Percentiles rank a stretch among this genome's conserved stretches.
Conservation (phyloP, 2,888 invertebrate genomes). For the Homarus gammarus region DNA sequence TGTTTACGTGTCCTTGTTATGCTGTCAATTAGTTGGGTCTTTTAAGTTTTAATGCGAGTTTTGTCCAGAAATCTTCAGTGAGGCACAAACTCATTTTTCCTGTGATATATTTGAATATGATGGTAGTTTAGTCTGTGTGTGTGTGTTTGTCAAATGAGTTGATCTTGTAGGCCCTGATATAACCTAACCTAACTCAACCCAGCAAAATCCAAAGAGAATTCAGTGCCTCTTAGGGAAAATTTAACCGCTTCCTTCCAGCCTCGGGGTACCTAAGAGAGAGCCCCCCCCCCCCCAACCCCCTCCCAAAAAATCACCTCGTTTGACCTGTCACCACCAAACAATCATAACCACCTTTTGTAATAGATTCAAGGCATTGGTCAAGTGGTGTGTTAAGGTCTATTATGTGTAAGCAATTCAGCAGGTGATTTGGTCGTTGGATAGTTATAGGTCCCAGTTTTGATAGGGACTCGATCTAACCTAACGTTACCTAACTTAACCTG, state of each 20-base stretch:
- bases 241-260: background rate
- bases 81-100: constrained; percentile 19
- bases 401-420: too few relatives aligned
- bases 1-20: background rate
- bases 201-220: background rate
- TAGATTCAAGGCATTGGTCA: too few relatives aligned
- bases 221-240: background rate
- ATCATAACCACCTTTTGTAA: too few relatives aligned
- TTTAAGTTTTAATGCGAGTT: background rate
- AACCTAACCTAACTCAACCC: background rate
- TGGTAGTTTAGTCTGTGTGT: background rate
- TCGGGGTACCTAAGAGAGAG: too few relatives aligned
- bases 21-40: background rate
- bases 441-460: too few relatives aligned
- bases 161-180: background rate
- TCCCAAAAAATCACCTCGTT: too few relatives aligned
- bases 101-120: constrained; percentile 32
- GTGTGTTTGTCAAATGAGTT: background rate
- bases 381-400: too few relatives aligned
- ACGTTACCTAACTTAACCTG: too few relatives aligned
- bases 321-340: too few relatives aligned
- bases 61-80: background rate
- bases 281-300: too few relatives aligned
- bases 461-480: too few relatives aligned
- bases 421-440: too few relatives aligned